Evolutionary conservation across 2,797 vertebrate genomes (phyloP).

Genomic region (Rhabdomys pumilio): DNA sequence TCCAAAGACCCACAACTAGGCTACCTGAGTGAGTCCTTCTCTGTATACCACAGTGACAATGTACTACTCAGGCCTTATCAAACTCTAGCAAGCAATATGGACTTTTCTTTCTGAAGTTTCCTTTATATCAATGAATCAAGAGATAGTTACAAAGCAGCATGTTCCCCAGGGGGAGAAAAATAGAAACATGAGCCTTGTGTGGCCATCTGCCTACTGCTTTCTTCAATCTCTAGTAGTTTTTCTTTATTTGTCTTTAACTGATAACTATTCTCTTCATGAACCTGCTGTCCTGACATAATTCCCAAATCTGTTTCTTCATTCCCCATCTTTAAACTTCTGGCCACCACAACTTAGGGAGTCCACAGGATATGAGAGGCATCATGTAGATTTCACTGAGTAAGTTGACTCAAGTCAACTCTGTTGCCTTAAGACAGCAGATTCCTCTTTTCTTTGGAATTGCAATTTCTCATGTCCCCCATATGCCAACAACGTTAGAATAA

Average conservation of each 20-base stretch:
- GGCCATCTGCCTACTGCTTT: neutral
- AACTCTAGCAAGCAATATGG: neutral
- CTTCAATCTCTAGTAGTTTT: neutral
- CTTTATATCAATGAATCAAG: neutral
- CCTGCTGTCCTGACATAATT: neutral
- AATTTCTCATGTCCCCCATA: neutral
- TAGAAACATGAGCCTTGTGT: neutral
- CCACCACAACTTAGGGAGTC: neutral
- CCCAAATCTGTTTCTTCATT: neutral
- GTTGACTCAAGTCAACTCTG: neutral
- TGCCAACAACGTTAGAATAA: constrained; percentile 26
- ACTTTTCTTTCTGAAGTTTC: constrained; percentile 10
- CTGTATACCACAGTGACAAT: neutral
- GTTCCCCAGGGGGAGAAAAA: neutral
- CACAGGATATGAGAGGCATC: neutral
- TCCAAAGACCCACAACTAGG: neutral
- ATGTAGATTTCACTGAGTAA: neutral
- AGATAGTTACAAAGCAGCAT: neutral
- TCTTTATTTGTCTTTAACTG: neutral
- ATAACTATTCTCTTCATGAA: neutral
- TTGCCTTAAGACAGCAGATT: constrained; percentile 26
- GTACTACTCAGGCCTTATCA: neutral
- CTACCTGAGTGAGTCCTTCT: neutral
- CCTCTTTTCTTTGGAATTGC: neutral
- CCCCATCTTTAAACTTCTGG: neutral